Conservation (phyloP, 1,140 invertebrate genomes). For the Drosophila triauraria region DNA sequence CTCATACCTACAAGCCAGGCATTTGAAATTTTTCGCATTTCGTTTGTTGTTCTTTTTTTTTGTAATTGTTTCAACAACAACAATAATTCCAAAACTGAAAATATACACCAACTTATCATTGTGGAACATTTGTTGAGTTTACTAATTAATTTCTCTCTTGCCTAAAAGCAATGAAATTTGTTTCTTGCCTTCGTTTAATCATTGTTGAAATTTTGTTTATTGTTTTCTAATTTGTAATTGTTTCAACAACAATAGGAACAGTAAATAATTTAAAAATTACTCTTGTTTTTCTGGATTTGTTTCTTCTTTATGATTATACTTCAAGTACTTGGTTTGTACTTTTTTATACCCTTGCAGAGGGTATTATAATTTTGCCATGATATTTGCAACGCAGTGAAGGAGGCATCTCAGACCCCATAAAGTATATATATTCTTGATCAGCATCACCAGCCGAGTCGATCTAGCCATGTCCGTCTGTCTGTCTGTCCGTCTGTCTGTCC, state of each 20-base stretch:
- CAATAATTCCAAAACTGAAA: background rate
- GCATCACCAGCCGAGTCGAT: no score
- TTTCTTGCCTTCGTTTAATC: background rate
- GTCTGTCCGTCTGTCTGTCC: no score
- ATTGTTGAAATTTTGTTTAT: background rate
- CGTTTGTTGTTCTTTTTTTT: background rate
- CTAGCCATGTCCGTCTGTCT: no score
- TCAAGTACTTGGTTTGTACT: background rate
- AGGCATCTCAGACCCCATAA: no score
- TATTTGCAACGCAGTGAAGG: no score
- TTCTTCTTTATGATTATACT: background rate
- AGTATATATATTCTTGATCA: no score
- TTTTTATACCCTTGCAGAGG: no score
- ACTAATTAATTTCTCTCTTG: background rate
- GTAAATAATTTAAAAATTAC: no score
- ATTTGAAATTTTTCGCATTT: background rate
- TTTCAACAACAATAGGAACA: background rate
- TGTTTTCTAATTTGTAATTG: constrained; percentile 1
- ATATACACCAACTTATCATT: background rate
- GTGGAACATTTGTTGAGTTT: background rate
- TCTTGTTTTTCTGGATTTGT: no score
- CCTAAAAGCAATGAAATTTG: background rate
- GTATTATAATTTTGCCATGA: no score
- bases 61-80: background rate
- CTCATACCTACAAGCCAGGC: background rate